Evolutionary conservation across 2,113 vertebrate species (phyloP).

Genomic region (Lagenorhynchus albirostris): DNA sequence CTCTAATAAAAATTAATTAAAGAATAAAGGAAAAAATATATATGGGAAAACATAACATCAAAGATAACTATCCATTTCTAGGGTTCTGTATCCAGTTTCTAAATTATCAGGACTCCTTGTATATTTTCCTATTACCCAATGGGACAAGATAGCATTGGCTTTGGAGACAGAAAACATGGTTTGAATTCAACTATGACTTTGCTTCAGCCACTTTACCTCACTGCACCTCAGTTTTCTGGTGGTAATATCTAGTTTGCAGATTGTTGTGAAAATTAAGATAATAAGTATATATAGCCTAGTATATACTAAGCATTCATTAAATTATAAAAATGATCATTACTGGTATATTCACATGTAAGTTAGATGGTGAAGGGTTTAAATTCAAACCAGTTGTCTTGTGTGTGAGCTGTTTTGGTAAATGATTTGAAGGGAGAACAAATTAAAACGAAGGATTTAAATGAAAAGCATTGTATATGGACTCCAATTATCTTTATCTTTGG

Average conservation of each 20-base stretch:
- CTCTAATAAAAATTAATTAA: too few relatives aligned
- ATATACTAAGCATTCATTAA: background rate
- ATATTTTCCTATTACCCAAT: background rate
- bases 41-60: background rate
- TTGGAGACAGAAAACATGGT: background rate
- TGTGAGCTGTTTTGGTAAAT: constrained; percentile 40
- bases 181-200: constrained; percentile 12
- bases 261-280: background rate
- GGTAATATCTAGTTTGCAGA: background rate
- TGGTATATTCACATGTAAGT: background rate
- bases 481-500: constrained; percentile 50
- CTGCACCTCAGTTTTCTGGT: background rate
- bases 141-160: background rate
- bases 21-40: background rate
- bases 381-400: background rate
- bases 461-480: constrained; percentile 28
- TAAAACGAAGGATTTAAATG: constrained; percentile 49
- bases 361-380: background rate
- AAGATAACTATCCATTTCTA: background rate
- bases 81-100: background rate
- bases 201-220: background rate
- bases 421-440: constrained; percentile 31
- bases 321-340: background rate
- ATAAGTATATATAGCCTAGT: background rate
- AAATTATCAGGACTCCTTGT: background rate